A percentile compares a stretch with the other conserved stretches of the same genome.
These are phyloP conservation scores for Drosophila parthenogenetica DNA, from an alignment of 2,888 invertebrate species.

Conservation along the genomic window DNA sequence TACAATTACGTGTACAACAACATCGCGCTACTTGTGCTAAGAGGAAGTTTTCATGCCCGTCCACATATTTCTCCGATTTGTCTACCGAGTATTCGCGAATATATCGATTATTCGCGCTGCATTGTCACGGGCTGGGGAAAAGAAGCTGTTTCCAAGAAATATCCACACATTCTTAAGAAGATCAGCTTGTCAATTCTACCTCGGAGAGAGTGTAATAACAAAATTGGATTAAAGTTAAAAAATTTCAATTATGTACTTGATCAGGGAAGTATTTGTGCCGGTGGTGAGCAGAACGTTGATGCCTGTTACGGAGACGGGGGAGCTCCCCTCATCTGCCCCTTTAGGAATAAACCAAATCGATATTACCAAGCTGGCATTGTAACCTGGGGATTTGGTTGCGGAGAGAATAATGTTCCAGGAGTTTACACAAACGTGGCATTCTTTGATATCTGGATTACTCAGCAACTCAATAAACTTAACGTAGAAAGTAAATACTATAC, in stretches of 20 bases:
- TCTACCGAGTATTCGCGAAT: constrained; percentile 10
- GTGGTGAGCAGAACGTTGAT: constrained; percentile 89
- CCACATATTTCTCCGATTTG: constrained; percentile 47
- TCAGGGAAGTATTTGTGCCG: constrained; percentile 90
- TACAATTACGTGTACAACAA: not conserved
- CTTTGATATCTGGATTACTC: constrained; percentile 20
- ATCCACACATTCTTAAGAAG: constrained; percentile 88
- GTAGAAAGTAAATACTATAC: constrained; percentile 26
- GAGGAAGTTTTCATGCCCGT: not conserved
- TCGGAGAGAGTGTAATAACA: constrained; percentile 83
- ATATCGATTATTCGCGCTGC: constrained; percentile 49
- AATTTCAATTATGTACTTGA: constrained; percentile 87
- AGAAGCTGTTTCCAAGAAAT: constrained; percentile 76
- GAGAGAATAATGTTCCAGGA: constrained; percentile 87
- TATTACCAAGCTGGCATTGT: constrained; percentile 87
- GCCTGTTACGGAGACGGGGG: constrained; percentile 92
- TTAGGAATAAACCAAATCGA: constrained; percentile 75
- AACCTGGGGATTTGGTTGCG: constrained; percentile 93
- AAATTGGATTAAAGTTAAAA: constrained; percentile 86
- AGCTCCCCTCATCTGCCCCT: constrained; percentile 90
- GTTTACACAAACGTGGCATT: constrained; percentile 89
- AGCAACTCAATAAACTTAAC: constrained; percentile 8
- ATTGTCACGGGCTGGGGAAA: constrained; percentile 82
- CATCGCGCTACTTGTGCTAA: constrained; percentile 28
- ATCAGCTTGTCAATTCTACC: constrained; percentile 90